These are phyloP conservation scores for Drosophila kanapiae DNA, from an alignment of 1,140 invertebrate species.

Conservation along the genomic window DNA sequence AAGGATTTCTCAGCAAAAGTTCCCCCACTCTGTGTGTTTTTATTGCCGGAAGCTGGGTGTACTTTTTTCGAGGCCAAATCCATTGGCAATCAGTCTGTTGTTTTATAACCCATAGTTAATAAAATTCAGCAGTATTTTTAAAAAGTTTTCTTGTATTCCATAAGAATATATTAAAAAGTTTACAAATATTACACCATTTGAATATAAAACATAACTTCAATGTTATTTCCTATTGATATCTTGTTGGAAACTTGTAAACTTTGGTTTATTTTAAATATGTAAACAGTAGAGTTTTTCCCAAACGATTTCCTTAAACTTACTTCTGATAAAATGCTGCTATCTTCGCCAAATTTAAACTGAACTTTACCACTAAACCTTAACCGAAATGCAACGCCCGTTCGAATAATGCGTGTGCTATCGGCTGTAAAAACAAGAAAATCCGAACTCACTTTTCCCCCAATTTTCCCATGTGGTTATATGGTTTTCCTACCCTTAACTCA, in stretches of 20 bases:
- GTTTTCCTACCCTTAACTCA: not conserved
- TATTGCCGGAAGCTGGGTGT: not conserved
- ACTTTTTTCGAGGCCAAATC: not conserved
- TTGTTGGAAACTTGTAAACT: not conserved
- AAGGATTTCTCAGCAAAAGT: not conserved
- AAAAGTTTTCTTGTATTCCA: not conserved
- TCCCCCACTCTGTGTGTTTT: not conserved
- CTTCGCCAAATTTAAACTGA: conserved; percentile 10
- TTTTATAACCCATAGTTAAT: not conserved
- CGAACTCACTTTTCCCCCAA: conserved; percentile 2
- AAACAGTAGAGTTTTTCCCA: not conserved
- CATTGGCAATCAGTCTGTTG: not conserved
- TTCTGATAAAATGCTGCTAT: conserved; percentile 5
- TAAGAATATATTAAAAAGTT: conserved; percentile 3
- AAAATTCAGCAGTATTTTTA: not conserved
- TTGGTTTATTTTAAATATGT: not conserved
- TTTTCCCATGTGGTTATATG: conserved; percentile 33
- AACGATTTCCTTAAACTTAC: not conserved
- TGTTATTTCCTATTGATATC: not conserved
- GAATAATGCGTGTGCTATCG: conserved; percentile 23
- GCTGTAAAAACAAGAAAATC: conserved; percentile 34
- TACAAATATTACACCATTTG: not conserved
- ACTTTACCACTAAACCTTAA: conserved; percentile 15
- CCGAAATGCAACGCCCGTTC: conserved; percentile 10
- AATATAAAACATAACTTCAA: not conserved